Conservation (phyloP, 2,888 invertebrate genomes). For the Muschampia plurimacula region DNA sequence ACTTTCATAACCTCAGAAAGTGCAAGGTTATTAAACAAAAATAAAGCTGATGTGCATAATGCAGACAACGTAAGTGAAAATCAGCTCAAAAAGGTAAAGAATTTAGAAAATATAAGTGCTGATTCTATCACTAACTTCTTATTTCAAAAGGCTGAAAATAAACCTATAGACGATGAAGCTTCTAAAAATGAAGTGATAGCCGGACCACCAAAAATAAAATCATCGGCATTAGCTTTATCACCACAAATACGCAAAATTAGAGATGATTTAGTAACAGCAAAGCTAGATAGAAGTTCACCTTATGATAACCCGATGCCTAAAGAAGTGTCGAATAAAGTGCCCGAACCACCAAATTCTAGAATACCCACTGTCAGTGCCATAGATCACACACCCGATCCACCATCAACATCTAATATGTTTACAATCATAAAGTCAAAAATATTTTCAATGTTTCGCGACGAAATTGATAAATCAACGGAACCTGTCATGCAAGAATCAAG, state of each 20-base stretch:
- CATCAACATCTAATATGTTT: constrained; percentile 52
- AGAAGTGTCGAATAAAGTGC: constrained; percentile 28
- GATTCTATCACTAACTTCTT: constrained; percentile 13
- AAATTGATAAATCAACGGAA: constrained; percentile 39
- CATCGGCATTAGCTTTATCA: background rate
- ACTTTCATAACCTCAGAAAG: constrained; percentile 55
- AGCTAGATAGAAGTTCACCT: constrained; percentile 48
- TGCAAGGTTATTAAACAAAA: constrained; percentile 48
- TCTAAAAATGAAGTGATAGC: background rate
- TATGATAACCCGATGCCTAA: constrained; percentile 50
- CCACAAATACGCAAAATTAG: background rate
- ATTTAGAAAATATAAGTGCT: constrained; percentile 20
- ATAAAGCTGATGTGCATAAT: constrained; percentile 42
- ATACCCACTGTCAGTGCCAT: constrained; percentile 38
- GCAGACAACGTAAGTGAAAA: constrained; percentile 41
- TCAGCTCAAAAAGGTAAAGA: constrained; percentile 9
- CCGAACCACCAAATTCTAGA: constrained; percentile 16
- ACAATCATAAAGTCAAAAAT: constrained; percentile 56
- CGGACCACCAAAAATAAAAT: background rate
- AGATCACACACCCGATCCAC: constrained; percentile 35
- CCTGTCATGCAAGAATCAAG: constrained; percentile 9
- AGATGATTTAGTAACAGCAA: constrained; percentile 18
- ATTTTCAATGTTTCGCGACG: constrained; percentile 55
- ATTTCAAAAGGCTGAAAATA: constrained; percentile 29
- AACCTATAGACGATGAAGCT: background rate